Base-by-base conservation (phyloP, 2,113 vertebrate species). In the Atherinomorus stipes region DNA sequence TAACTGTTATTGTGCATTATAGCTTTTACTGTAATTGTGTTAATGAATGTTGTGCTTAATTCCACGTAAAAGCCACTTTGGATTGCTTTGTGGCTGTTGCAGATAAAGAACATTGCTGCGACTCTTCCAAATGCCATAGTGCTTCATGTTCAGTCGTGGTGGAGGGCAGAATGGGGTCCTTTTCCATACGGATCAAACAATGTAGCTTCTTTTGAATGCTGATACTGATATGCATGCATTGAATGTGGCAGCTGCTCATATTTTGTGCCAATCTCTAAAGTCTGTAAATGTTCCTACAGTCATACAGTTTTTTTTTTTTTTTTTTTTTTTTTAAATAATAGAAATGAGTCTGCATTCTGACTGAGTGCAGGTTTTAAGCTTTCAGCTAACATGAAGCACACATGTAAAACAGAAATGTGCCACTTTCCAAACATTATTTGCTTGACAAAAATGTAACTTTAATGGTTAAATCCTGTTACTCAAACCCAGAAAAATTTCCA, bases 31-130 rank as follows among this genome's bases (percentile, higher is more conserved):
- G 77, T 85, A 84, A 12, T 81, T 42, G 70, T 85, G 80, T 71
- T 81, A 12, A 50, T 89, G 85, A 90, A 85, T 84, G 83, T 88
- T 57, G 69, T 78, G 64, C 72, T 84, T 65, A 25, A 69, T 66
- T 71, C 52, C 64, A 25, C 59, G 58, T 85, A 71, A 76, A 34
- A 76, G 45, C 77, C 62, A 65, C 75, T 64, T 83, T 47, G 53
- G 42, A 68, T 71, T 52, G 40, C 60, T 60, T 40, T n/a, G 57
- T 66, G 40, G 64, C 37, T 8, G 26, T 68, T 13, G 1, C 34
- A 68, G 63, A 57, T 67, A 47, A 40, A 66, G 52, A 64, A 56
- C 25, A 60, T 57, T 0, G 8, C 37, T 67, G 78, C 15, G 45
- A 77, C 40, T 52, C 21, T 50, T 78, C 23, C 54, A 81, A 67